These are phyloP conservation scores for Drosophila nebulosa DNA, from an alignment of 1,140 invertebrate genomes.

Conservation along the genomic window DNA sequence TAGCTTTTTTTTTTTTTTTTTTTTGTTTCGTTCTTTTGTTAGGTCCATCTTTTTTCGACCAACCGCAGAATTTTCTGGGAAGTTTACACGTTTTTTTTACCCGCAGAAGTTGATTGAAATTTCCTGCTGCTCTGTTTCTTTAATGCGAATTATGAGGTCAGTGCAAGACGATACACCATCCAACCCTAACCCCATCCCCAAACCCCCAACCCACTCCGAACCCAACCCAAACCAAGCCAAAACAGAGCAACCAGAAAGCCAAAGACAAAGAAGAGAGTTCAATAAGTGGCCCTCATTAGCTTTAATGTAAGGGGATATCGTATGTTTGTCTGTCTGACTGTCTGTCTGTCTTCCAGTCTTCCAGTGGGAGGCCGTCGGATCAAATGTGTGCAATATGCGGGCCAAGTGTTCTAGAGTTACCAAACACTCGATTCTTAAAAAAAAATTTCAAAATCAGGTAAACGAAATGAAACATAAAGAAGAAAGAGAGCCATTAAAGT, in stretches of 20 bases:
- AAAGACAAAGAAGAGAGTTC: slow-evolving; percentile 23
- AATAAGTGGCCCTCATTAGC: slow-evolving; percentile 48
- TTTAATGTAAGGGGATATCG: slow-evolving; percentile 65
- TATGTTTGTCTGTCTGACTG: slow-evolving; percentile 18
- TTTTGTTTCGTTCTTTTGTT: background rate
- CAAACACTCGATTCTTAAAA: slow-evolving; percentile 22
- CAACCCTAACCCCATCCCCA: background rate
- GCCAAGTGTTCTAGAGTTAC: slow-evolving; percentile 41
- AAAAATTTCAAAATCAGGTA: slow-evolving; percentile 21
- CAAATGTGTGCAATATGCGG: slow-evolving; percentile 22
- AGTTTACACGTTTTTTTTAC: slow-evolving; percentile 1
- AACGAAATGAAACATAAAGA: background rate
- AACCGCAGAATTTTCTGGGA: slow-evolving; percentile 14
- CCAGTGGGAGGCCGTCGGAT: slow-evolving; percentile 5
- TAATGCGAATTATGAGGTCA: slow-evolving; percentile 65
- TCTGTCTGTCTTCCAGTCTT: background rate
- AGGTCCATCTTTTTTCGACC: slow-evolving; percentile 28
- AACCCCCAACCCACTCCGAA: background rate
- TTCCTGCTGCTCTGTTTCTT: slow-evolving; percentile 48
- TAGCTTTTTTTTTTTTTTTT: background rate
- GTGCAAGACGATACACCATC: slow-evolving; percentile 24
- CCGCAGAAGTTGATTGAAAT: slow-evolving; percentile 57
- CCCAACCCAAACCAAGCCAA: background rate
- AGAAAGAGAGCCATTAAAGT: background rate
- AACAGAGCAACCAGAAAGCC: slow-evolving; percentile 3